phyloP scores from a whole-genome alignment of 35 echinoderm and acorn worm genomes.

The Hemicentrotus pulcherrimus region DNA sequence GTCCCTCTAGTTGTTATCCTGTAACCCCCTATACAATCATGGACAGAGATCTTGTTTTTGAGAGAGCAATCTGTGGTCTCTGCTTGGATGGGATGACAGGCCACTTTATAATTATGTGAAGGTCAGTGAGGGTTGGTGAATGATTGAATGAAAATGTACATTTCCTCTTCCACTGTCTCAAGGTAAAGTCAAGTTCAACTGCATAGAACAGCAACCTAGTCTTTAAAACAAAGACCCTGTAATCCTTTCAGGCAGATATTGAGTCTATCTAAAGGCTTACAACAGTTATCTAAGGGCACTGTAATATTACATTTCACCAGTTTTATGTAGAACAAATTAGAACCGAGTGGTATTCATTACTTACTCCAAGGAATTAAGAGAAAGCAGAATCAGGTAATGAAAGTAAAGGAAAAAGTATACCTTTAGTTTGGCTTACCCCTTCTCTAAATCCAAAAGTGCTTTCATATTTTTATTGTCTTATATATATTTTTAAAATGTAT shows the following conservation, averaged over 20 bases:
- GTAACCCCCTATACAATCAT: not conserved
- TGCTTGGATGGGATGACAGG: not conserved
- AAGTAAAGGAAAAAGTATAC: too few relatives aligned
- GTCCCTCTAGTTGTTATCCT: not conserved
- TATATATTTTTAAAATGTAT: too few relatives aligned
- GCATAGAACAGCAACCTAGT: not conserved
- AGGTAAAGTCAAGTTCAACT: not conserved
- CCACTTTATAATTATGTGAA: not conserved
- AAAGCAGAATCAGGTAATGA: too few relatives aligned
- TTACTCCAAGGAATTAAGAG: too few relatives aligned
- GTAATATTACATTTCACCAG: too few relatives aligned
- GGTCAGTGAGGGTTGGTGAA: not conserved
- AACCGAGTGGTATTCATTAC: too few relatives aligned
- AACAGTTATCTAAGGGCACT: too few relatives aligned
- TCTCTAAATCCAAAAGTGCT: too few relatives aligned
- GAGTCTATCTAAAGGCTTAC: too few relatives aligned
- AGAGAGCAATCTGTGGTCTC: not conserved
- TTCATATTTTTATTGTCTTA: too few relatives aligned
- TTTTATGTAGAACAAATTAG: too few relatives aligned
- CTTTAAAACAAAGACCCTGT: not conserved
- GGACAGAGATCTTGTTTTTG: not conserved
- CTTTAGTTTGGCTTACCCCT: too few relatives aligned
- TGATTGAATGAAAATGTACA: slow-evolving; percentile 13
- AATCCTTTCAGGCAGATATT: not conserved
- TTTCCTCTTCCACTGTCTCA: not conserved